phyloP scores from a whole-genome alignment of 1,140 invertebrate genomes.

The Trialeurodes vaporariorum region DNA sequence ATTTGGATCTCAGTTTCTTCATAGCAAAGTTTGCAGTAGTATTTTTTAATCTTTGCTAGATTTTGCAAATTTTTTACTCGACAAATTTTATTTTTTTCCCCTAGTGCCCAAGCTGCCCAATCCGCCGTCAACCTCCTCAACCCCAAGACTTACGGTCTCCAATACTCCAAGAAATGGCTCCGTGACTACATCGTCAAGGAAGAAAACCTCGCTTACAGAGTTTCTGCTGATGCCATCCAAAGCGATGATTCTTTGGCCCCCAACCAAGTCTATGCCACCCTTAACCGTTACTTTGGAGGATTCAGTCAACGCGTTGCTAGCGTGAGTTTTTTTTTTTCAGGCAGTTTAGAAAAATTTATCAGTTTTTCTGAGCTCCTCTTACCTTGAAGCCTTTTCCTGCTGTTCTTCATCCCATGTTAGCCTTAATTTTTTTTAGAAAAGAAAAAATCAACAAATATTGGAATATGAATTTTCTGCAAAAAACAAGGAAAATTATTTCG shows the following conservation, averaged over 20 bases:
- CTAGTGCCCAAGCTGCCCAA: conserved; percentile 7
- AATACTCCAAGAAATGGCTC: conserved; percentile 38
- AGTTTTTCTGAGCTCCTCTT: too few relatives aligned
- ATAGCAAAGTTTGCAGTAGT: too few relatives aligned
- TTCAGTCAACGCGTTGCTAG: conserved; percentile 30
- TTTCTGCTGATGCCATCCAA: conserved; percentile 36
- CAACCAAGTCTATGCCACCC: conserved; percentile 32
- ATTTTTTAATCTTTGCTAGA: too few relatives aligned
- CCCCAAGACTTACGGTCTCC: conserved; percentile 44
- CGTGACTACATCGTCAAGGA: conserved; percentile 33
- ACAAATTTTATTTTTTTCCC: neutral
- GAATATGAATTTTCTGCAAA: too few relatives aligned
- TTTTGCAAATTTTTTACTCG: too few relatives aligned
- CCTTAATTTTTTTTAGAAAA: too few relatives aligned
- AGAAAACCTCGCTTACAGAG: conserved; percentile 34
- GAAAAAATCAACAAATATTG: too few relatives aligned
- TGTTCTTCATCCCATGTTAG: too few relatives aligned
- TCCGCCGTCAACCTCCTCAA: conserved; percentile 35
- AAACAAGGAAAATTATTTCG: too few relatives aligned
- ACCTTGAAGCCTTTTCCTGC: too few relatives aligned
- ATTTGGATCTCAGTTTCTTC: too few relatives aligned
- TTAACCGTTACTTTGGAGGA: conserved; percentile 34
- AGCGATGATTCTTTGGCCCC: conserved; percentile 41
- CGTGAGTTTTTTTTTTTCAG: conserved; percentile 17
- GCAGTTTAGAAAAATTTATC: too few relatives aligned